Percentiles rank a stretch among this genome's conserved stretches.
phyloP scores from a whole-genome alignment of 2,113 vertebrate species.

The Oceanites oceanicus region DNA sequence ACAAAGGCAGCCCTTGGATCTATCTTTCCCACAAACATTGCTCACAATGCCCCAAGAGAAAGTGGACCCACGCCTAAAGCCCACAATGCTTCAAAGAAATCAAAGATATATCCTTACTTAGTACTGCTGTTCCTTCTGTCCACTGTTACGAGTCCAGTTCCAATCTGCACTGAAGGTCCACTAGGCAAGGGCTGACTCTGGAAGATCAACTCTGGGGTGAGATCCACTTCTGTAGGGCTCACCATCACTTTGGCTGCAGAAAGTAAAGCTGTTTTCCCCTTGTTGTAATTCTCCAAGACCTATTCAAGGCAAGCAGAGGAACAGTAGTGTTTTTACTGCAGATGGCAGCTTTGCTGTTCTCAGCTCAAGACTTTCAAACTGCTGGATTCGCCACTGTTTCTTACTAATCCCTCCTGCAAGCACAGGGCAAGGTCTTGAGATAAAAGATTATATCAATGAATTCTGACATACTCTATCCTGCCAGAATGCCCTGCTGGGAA shows the following conservation, averaged over 20 bases:
- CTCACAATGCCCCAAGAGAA: neutral
- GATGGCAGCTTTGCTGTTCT: neutral
- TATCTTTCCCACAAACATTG: fast-evolving
- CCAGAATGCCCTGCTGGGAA: neutral
- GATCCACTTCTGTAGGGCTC: constrained; percentile 97
- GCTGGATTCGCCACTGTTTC: neutral
- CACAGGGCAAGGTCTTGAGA: neutral
- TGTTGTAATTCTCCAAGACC: constrained; percentile 99
- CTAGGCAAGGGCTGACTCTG: constrained; percentile 81
- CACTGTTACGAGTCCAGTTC: constrained; percentile 48
- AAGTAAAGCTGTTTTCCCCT: constrained; percentile 95
- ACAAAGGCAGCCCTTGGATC: neutral
- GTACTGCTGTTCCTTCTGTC: constrained; percentile 91
- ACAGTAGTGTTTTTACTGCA: neutral
- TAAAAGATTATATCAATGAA: neutral
- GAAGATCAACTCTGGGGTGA: constrained; percentile 91
- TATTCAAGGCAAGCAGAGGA: constrained; percentile 54
- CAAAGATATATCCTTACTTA: constrained; percentile 76
- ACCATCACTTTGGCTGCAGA: constrained; percentile 99
- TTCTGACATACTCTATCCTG: neutral
- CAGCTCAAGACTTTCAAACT: neutral
- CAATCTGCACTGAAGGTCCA: constrained; percentile 61
- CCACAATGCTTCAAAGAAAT: neutral
- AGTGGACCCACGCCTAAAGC: neutral
- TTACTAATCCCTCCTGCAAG: neutral